Evolutionary conservation across 2,797 vertebrate species (phyloP), one percentile per base, ranked within the genome.

Genomic region (Scleropages formosus): DNA sequence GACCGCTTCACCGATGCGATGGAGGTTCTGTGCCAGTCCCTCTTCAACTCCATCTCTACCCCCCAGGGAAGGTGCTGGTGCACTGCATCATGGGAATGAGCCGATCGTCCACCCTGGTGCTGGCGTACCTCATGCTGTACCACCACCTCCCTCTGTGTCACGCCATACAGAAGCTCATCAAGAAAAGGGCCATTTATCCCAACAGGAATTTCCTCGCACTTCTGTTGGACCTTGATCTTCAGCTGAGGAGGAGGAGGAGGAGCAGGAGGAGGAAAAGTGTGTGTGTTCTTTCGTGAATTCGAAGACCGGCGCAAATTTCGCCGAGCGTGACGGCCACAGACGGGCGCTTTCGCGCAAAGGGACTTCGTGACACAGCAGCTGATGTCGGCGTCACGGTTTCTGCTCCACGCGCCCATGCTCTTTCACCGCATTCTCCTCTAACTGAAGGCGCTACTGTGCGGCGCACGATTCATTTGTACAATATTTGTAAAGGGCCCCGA

Each of bases 11-110:
- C 89, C 89, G 89, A 89, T 86, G 87, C 89, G 85, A 81, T 81
- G 65, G 81, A 84, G 71, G 79, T 79, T 82, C 79, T 81, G 80
- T 62, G 1, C 84, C 86, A 87, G 88, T 87, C 86, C 83, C 74
- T 59, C 51, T 77, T 72, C 60, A 78, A 74, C 31, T 75, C 74
- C 22, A 72, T 79, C 82, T 77, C 74, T 79, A 80, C 82, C 80
- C 69, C 72, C 22, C 87, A 99, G 97, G 94, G 80, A 98, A 96
- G 85, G 90, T 99, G 83, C 87, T 98, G 82, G 96, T 99, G 81
- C 97, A 99, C 67, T 99, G 96, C 85, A 96, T 97, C 75, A 95
- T 98, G 87, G 96, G 97, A 82, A 94, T 98, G 91, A 99, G 98
- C 86, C 93, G 97, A 72, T 98, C 96, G 0, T 96, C 96, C 64